Evolutionary conservation across 64 coral and sea anemone genomes (phyloP).

Genomic region (Platygyra sinensis): DNA sequence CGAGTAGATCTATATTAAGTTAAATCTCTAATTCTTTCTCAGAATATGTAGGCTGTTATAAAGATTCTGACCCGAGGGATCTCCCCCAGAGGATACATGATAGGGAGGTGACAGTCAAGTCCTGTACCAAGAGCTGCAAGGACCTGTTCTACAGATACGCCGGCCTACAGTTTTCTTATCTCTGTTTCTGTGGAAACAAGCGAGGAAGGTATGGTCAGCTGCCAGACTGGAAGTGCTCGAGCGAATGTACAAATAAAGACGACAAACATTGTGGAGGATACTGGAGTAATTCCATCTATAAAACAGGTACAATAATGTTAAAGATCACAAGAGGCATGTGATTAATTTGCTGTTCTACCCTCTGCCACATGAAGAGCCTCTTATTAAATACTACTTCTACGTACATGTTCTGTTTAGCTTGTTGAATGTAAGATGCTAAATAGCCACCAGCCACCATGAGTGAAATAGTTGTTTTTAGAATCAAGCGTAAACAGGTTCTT

Average conservation of each 20-base stretch:
- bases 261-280: slow-evolving; percentile 90
- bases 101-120: slow-evolving; percentile 60
- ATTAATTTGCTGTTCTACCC: no score
- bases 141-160: slow-evolving; percentile 84
- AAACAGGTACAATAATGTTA: slow-evolving; percentile 64
- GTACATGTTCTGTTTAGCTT: no score
- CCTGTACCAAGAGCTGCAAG: slow-evolving; percentile 81
- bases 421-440: no score
- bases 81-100: slow-evolving; percentile 82
- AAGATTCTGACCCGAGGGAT: slow-evolving; percentile 93
- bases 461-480: no score
- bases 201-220: slow-evolving; percentile 85
- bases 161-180: slow-evolving; percentile 89
- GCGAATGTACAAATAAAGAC: slow-evolving; percentile 61
- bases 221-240: slow-evolving; percentile 79
- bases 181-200: slow-evolving; percentile 94
- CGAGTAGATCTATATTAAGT: not conserved
- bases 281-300: slow-evolving; percentile 90
- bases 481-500: no score
- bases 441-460: no score
- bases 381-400: no score
- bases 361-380: no score
- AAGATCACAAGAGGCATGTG: no score
- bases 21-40: not conserved
- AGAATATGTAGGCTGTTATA: slow-evolving; percentile 85